Percentiles rank a stretch among this genome's conserved stretches.
These are phyloP conservation scores for Trichogramma evanescens DNA, from an alignment of 2,888 invertebrate species.

Conservation along the genomic window DNA sequence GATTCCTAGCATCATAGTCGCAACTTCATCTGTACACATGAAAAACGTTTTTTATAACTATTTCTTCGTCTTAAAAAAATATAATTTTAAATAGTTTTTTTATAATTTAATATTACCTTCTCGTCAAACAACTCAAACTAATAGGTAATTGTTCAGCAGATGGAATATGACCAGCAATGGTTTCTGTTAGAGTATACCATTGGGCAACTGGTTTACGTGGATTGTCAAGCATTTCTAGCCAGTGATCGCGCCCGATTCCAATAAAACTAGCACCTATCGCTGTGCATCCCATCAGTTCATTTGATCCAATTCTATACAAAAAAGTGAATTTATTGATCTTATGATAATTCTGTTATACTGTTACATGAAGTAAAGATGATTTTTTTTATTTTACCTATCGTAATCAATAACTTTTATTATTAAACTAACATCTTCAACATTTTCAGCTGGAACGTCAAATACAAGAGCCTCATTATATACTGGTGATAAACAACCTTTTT, in stretches of 20 bases:
- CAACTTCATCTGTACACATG: no score
- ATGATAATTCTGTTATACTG: not conserved
- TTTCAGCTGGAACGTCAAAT: slow-evolving; percentile 81
- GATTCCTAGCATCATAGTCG: no score
- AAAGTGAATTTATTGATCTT: not conserved
- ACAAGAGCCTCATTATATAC: slow-evolving; percentile 91
- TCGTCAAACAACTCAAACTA: slow-evolving; percentile 63
- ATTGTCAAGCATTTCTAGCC: slow-evolving; percentile 79
- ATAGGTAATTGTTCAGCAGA: slow-evolving; percentile 53
- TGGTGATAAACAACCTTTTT: slow-evolving; percentile 77
- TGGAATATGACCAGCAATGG: slow-evolving; percentile 59
- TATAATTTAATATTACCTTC: slow-evolving; percentile 51
- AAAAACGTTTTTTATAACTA: not conserved
- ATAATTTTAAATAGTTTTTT: not conserved
- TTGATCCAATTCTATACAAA: slow-evolving; percentile 68
- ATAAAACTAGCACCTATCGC: slow-evolving; percentile 71
- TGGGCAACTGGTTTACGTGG: slow-evolving; percentile 77
- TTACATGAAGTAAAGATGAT: not conserved
- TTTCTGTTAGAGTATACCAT: slow-evolving; percentile 74
- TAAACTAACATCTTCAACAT: slow-evolving; percentile 73
- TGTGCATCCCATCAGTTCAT: slow-evolving; percentile 79
- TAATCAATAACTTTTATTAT: slow-evolving; percentile 83
- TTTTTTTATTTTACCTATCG: slow-evolving; percentile 60
- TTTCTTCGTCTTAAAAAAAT: not conserved
- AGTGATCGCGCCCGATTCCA: slow-evolving; percentile 74